phyloP scores from a whole-genome alignment of 2,113 vertebrate genomes.

The Platichthys flesus region DNA sequence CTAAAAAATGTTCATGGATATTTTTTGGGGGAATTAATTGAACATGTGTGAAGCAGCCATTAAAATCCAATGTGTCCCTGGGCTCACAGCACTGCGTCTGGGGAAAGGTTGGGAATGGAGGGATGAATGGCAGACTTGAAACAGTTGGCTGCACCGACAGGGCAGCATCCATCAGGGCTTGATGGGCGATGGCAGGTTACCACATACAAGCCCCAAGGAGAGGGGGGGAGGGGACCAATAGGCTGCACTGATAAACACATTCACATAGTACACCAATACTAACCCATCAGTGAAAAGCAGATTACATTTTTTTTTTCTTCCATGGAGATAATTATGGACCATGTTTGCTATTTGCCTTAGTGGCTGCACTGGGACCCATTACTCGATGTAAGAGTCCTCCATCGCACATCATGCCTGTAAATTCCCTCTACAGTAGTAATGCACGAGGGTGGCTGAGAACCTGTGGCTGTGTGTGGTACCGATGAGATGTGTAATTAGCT shows the following conservation, averaged over 20 bases:
- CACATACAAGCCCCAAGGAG: constrained; percentile 26
- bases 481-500: constrained; percentile 74
- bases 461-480: constrained; percentile 56
- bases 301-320: neutral
- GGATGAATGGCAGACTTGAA: constrained; percentile 28
- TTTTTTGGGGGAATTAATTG: constrained; percentile 31
- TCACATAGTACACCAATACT: constrained; percentile 15
- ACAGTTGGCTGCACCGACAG: constrained; percentile 68
- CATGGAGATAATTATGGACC: constrained; percentile 29
- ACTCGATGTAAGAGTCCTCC: constrained; percentile 38
- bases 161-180: constrained; percentile 62
- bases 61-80: constrained; percentile 25
- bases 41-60: constrained; percentile 44
- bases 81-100: constrained; percentile 18
- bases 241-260: constrained; percentile 11
- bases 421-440: constrained; percentile 42
- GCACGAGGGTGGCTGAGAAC: constrained; percentile 53
- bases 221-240: neutral
- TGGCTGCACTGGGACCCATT: constrained; percentile 41
- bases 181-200: constrained; percentile 27
- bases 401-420: constrained; percentile 19
- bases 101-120: constrained; percentile 7
- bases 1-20: neutral
- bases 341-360: constrained; percentile 34
- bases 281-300: constrained; percentile 22